Evolutionary conservation across 2,888 invertebrate species (phyloP).

Genomic region (Machimus rusticus): DNA sequence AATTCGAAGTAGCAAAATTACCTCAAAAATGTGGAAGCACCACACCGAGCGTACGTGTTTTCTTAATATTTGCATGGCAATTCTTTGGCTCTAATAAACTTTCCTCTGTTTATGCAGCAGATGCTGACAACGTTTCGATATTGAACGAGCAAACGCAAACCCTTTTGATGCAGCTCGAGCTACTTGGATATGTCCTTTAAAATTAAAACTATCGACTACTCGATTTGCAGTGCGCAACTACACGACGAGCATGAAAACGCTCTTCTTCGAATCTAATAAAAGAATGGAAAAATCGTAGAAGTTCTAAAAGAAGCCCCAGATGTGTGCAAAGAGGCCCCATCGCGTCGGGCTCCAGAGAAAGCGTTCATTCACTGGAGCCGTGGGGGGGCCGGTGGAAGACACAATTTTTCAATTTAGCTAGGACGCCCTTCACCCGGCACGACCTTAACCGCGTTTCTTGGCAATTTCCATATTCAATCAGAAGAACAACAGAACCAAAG

Average conservation of each 20-base stretch:
- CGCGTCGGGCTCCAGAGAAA: neutral
- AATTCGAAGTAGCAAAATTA: neutral
- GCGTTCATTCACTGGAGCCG: neutral
- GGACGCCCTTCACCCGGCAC: neutral
- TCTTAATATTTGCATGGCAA: neutral
- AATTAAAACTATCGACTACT: neutral
- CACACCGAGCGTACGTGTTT: neutral
- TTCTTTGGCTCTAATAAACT: neutral
- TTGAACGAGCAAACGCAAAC: neutral
- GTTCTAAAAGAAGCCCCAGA: neutral
- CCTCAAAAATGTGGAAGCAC: neutral
- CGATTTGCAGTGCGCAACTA: neutral
- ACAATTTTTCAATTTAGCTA: neutral
- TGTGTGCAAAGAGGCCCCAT: neutral
- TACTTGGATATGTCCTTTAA: neutral
- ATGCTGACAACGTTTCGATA: neutral
- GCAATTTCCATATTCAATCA: neutral
- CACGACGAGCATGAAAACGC: neutral
- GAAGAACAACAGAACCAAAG: neutral
- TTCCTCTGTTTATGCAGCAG: neutral
- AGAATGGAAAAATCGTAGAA: neutral
- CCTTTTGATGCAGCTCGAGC: neutral
- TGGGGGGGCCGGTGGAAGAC: neutral
- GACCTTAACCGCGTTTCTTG: neutral
- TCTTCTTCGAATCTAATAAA: neutral